Evolutionary conservation across 2,797 vertebrate species (phyloP).

Genomic region (Anniella stebbinsi): DNA sequence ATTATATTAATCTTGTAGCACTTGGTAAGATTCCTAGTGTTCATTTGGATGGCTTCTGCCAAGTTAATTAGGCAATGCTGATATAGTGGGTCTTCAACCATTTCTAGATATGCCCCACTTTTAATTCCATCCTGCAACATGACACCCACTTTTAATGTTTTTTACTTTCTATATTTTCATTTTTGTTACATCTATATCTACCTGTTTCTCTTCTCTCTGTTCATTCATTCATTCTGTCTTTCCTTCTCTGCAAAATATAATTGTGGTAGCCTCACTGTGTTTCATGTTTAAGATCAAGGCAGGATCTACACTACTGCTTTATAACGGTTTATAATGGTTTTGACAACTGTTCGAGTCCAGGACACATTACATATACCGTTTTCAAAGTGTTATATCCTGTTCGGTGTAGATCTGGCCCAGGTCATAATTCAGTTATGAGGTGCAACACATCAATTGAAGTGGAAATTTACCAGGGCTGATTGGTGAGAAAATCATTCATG

Average conservation of each 20-base stretch:
- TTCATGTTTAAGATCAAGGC: neutral
- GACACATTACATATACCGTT: too few species aligned
- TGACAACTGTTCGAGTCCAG: too few species aligned
- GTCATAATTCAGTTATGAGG: neutral
- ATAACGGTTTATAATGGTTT: too few species aligned
- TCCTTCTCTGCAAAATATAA: neutral
- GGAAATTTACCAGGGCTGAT: neutral
- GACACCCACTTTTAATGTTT: neutral
- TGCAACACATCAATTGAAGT: neutral
- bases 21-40: neutral
- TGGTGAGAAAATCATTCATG: neutral
- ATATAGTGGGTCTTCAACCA: neutral
- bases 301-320: too few species aligned
- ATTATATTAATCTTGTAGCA: rapidly evolving
- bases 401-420: too few species aligned
- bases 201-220: neutral
- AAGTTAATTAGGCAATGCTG: conserved; percentile 27
- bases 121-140: too few species aligned
- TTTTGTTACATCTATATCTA: neutral
- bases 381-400: too few species aligned
- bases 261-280: neutral
- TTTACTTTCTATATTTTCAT: neutral
- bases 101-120: too few species aligned
- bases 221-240: neutral
- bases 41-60: rapidly evolving